Conservation (phyloP, 1,140 invertebrate species). For the Cotesia vestalis region DNA sequence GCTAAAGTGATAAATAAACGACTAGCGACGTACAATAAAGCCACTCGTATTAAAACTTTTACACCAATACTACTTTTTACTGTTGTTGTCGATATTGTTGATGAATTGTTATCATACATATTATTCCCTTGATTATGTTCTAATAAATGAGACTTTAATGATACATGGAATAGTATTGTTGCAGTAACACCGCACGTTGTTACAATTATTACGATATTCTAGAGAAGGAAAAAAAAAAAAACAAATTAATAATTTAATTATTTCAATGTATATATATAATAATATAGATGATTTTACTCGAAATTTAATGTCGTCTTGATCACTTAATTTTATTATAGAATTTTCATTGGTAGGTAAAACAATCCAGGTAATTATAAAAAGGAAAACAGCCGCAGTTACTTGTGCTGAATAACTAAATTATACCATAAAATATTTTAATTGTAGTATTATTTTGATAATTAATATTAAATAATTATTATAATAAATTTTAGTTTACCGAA, state of each 20-base stretch:
- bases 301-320: conserved; percentile 80
- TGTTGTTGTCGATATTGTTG: no score
- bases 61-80: conserved; percentile 48
- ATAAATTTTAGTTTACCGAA: conserved; percentile 69
- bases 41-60: conserved; percentile 54
- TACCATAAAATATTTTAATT: neutral
- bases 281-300: conserved; percentile 66
- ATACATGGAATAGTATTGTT: conserved; percentile 70
- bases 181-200: conserved; percentile 68
- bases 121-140: conserved; percentile 43
- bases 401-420: conserved; percentile 80
- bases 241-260: conserved; percentile 9
- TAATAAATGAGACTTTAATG: conserved; percentile 59
- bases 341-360: conserved; percentile 70
- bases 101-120: no score
- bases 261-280: neutral
- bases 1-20: conserved; percentile 85
- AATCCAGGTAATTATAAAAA: conserved; percentile 81
- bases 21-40: conserved; percentile 78
- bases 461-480: no score
- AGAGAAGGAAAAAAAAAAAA: conserved; percentile 43
- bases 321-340: conserved; percentile 69
- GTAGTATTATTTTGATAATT: no score
- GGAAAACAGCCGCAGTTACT: conserved; percentile 79
- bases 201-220: conserved; percentile 70